Conservation (phyloP, 2,888 invertebrate genomes). For the Plagodis pulveraria region DNA sequence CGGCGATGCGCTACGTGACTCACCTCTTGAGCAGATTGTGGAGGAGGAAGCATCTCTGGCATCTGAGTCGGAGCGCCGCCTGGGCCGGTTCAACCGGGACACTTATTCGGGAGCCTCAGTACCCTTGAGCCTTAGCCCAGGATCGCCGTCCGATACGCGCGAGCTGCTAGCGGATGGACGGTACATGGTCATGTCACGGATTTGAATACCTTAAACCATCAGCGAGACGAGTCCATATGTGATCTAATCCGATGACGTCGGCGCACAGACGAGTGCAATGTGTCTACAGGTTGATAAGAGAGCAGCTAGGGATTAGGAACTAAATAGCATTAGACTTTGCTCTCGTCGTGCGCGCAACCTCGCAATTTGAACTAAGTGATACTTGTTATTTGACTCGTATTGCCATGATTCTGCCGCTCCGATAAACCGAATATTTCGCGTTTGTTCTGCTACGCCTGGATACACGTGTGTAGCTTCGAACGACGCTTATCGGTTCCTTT, state of each 20-base stretch:
- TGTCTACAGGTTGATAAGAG: background rate
- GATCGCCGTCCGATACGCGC: slow-evolving; percentile 88
- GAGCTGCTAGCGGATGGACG: slow-evolving; percentile 86
- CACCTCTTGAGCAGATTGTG: slow-evolving; percentile 88
- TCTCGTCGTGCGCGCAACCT: background rate
- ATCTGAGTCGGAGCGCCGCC: slow-evolving; percentile 77
- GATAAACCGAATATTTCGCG: slow-evolving; percentile 23
- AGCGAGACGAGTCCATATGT: slow-evolving; percentile 36
- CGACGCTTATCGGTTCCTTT: slow-evolving; percentile 49
- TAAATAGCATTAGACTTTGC: background rate
- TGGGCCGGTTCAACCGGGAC: slow-evolving; percentile 83
- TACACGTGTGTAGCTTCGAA: slow-evolving; percentile 53
- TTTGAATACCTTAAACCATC: slow-evolving; percentile 57
- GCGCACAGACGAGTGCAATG: background rate
- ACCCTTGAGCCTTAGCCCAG: slow-evolving; percentile 87
- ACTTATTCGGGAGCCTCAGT: slow-evolving; percentile 84
- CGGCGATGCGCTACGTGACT: slow-evolving; percentile 83
- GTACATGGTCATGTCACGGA: slow-evolving; percentile 81
- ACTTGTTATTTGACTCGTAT: slow-evolving; percentile 44
- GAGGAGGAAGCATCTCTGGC: slow-evolving; percentile 87
- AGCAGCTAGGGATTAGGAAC: background rate
- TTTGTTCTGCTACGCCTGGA: slow-evolving; percentile 45
- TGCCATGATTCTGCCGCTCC: slow-evolving; percentile 10
- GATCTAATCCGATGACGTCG: background rate
- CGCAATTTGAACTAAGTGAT: slow-evolving; percentile 43